Base-by-base conservation (phyloP, 2,113 vertebrate genomes). In the Nyctibius bracteatus region DNA sequence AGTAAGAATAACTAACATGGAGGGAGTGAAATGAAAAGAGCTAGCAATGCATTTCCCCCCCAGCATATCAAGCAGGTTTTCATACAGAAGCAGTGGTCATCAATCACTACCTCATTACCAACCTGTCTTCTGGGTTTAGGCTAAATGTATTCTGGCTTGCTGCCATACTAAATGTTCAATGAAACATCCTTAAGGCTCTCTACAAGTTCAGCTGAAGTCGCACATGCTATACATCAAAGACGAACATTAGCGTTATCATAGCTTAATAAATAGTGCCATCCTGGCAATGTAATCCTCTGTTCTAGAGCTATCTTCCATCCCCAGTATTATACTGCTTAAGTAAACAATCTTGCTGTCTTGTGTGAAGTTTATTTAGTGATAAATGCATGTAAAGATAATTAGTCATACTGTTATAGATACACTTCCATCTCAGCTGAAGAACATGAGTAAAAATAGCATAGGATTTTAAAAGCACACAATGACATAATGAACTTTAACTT, bases 61-160 rank as follows among this genome's bases (percentile, higher is more conserved):
- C 96, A 98, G 98, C 98, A 98, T 98, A 98, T 98, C 97, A 98
- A 98, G 98, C 98, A 98, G 97, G 97, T 98, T 98, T 98, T 98
- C 98, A 97, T 98, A 98, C 79, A 91, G 98, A 98, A 98, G 97
- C 97, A 95, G 95, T 95, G 98, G 98, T 98, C 98, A 99, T 99
- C 98, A 98, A 99, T 99, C 98, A 98, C 98, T 97, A 98, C 98
- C 98, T 99, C 98, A 98, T 98, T 99, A 99, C 98, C 97, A 98
- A 97, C 95, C 98, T 97, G 98, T 98, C 98, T 98, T 98, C 96
- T 98, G 98, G 98, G 98, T 97, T 98, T 98, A 98, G 97, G 97
- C 98, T 98, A 98, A 98, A 98, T 98, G 98, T 98, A 98, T 98
- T 98, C 98, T 98, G 98, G 98, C 98, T 98, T 97, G 92, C 98